A percentile compares a stretch with the other conserved stretches of the same genome.
These are phyloP conservation scores for Natrix natrix DNA, from an alignment of 2,797 vertebrate species.

Conservation along the genomic window DNA sequence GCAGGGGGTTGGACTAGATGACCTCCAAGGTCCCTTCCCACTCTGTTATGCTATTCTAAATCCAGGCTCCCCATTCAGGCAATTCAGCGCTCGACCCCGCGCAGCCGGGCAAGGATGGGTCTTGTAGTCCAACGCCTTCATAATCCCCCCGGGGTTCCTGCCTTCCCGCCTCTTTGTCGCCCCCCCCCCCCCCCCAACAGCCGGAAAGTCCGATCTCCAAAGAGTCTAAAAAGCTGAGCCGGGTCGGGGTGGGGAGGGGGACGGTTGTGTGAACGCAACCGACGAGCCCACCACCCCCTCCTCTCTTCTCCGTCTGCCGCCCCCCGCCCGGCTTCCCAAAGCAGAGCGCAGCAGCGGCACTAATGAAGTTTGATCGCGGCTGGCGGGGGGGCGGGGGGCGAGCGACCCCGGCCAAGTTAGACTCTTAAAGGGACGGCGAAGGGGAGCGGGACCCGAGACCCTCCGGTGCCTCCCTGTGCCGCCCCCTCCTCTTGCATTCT, in stretches of 20 bases:
- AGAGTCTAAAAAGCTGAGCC: background rate
- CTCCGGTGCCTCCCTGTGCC: too few species aligned
- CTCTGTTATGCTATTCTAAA: too few species aligned
- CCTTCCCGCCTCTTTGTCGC: background rate
- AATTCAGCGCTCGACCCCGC: too few species aligned
- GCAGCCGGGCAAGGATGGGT: background rate
- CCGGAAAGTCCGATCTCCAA: background rate
- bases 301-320: background rate
- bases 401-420: background rate
- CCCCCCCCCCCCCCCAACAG: background rate
- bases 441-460: too few species aligned
- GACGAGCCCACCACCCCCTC: background rate
- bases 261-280: background rate
- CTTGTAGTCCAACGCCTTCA: background rate
- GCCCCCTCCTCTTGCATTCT: background rate
- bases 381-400: slow-evolving; percentile 61
- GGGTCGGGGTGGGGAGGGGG: background rate
- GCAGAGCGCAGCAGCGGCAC: slow-evolving; percentile 80
- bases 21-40: too few species aligned
- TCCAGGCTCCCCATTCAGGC: too few species aligned
- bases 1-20: too few species aligned
- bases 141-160: background rate
- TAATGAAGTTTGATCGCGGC: slow-evolving; percentile 81
- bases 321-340: slow-evolving; percentile 60
- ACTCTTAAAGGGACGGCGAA: slow-evolving; percentile 57